Base-by-base conservation (phyloP, 1,140 invertebrate species). In the Araneus ventricosus region DNA sequence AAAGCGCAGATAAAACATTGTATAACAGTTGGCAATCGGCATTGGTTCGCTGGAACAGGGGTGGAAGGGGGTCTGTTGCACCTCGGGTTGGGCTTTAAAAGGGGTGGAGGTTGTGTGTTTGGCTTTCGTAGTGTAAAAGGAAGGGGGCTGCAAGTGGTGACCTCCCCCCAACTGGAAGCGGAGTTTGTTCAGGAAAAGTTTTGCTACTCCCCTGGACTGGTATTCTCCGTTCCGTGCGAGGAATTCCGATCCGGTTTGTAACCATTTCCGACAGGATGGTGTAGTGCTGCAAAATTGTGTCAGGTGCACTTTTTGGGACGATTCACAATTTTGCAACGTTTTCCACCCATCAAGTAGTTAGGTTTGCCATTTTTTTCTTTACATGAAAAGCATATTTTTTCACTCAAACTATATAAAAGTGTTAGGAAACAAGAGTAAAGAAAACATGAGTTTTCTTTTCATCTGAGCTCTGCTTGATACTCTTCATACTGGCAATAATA, bases 11-110 rank as follows among this genome's bases (percentile, higher is more conserved):
- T 27, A 91, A 67, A 92, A 92, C 80, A 70, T 70, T 86, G 90
- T 92, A 82, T 70, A 92, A 37, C 82, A 92, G 90, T 92, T 92
- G 90, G 90, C 82, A 80, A 92, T 92, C 80, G 90, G 30, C 90
- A 92, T 92, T 92, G 90, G 90, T 92, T 75, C 34, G 45, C n/a
- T 34, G 67, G 41, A 80, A 80, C 57, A 4, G 82, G 17, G 39
- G 41, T 61, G 61, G 80, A 27, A 34, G 61, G 61, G 24, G 24
- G 89, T 41, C 14, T 34, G 67, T 59, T 86, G 41, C 6, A 24
- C 80, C 45, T 57, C 10, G 88, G 67, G 20, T 45, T 24, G 80
- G 41, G 86, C 88, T 79, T 90, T 79, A 90, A 90, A 87, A 41
- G 37, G 4, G 37, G 17, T 14, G 57, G 0, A 6, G 4, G 57